Evolutionary conservation across 2,888 invertebrate species (phyloP), one percentile per base, ranked within the genome.

Genomic region (Papilio gigon): DNA sequence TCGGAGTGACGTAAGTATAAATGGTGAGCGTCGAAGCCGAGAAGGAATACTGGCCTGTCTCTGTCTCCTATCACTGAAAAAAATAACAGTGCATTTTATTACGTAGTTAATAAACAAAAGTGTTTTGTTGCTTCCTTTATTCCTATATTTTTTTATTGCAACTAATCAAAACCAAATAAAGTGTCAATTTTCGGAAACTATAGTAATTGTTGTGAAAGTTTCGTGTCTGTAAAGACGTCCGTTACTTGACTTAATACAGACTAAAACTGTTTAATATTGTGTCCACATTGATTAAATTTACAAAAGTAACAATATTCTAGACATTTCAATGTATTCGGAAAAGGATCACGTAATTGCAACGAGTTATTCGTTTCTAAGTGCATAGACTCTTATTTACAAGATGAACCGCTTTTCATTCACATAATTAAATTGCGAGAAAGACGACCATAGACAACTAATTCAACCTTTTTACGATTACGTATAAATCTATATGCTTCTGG

Each of bases 1-100:
- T 93, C 93, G 40, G 92, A 88, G 79, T 92, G 93, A 2, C 94
- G 89, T 78, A 94, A 91, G 72, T 84, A 90, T 2, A 87, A 76
- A 73, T 84, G 81, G 67, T 80, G 83, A 1, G 76, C 70, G 70
- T 83, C 80, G 2, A 82, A 79, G 8, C 88, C 88, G 12, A 88
- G 77, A 4, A 88, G 78, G 35, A 84, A 76, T 17, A 87, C 77
- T 30, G 85, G 79, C 53, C 82, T 81, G 3, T 78, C 73, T 35
- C 84, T 78, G 60, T 84, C 86, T 22, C 82, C 86, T 70, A 83
- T 84, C 25, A 82, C 89, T 89, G 79, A 35, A 78, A 84, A 71
- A 59, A 35, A 67, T 40, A 44, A 68, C 20, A 53, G 44, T 35
- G 6, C 11, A 35, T 35, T 1, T 35, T 35, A 35, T 35, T 11